Evolutionary conservation across 2,888 invertebrate species (phyloP), one percentile per base, ranked within the genome.

Genomic region (Ctenicera cuprea): DNA sequence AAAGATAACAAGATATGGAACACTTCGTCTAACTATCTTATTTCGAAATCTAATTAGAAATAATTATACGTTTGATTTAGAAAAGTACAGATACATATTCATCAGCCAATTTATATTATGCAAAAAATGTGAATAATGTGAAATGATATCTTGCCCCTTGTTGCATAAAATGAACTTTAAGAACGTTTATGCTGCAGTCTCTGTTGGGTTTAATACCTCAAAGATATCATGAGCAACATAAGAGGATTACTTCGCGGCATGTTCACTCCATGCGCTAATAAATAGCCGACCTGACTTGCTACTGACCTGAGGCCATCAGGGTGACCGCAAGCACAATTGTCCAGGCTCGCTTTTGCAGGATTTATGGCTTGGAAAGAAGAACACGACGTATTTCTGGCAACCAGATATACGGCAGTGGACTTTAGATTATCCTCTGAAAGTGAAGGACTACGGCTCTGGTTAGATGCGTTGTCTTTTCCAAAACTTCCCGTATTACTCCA

Each of bases 251-350:
- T 65, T 41, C 38, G 52, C 61, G 61, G 38, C 38, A 45, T 61
- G 50, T 67, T 61, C 66, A 62, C 59, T 66, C 66, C 52, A 61
- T 41, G 61, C 59, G 66, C 72, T 72, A 72, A 72, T 72, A 72
- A 72, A 72, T 72, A 72, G 72, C 38, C 72, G 72, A 67, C 72
- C 72, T 66, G 72, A 66, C 72, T 72, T 67, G 59, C 52, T 72
- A 66, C 66, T 66, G 66, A 72, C 72, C 72, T 72, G 67, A 67
- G 72, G 72, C 72, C 72, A 72, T 72, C 72, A 66, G 66, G 66
- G 72, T 62, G 66, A 62, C 72, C 72, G 67, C 72, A 66, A 61
- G 72, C 67, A 72, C 72, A 67, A 72, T 72, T 72, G 72, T 72
- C 72, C 66, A 22, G 43, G 59, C 62, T 72, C 61, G 72, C 72